Evolutionary conservation across 2,888 invertebrate species (phyloP).

Genomic region (Nezara viridula): DNA sequence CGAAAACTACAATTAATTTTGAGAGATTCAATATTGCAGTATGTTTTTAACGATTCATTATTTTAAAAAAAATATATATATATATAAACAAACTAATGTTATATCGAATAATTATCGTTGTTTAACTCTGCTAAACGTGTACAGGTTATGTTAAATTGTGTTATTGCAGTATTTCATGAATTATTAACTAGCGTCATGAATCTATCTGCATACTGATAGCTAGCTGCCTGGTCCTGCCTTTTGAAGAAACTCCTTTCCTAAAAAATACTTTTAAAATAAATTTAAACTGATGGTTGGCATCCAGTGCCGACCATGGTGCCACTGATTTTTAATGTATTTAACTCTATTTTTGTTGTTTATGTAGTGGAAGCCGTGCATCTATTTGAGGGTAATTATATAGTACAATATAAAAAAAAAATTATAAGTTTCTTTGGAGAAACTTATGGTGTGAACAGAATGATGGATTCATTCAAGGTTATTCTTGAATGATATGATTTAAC

Average conservation of each 20-base stretch:
- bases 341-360: no score
- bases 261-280: neutral
- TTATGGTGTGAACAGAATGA: no score
- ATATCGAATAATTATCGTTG: neutral
- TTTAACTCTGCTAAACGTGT: neutral
- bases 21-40: neutral
- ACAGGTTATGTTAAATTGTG: conserved; percentile 26
- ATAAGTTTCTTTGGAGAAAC: no score
- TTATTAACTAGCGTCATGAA: conserved; percentile 16
- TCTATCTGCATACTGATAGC: conserved; percentile 8
- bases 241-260: neutral
- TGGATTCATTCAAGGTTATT: no score
- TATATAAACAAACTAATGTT: neutral
- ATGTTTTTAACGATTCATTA: no score
- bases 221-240: neutral
- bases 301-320: no score
- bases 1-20: neutral
- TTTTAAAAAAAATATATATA: neutral
- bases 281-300: no score
- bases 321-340: no score
- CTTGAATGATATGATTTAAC: no score
- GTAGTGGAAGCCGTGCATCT: no score
- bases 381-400: no score
- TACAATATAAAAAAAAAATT: no score
- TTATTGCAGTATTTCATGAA: conserved; percentile 21